Conservation (phyloP, 1,140 invertebrate species). For the Drosophila serrata region DNA sequence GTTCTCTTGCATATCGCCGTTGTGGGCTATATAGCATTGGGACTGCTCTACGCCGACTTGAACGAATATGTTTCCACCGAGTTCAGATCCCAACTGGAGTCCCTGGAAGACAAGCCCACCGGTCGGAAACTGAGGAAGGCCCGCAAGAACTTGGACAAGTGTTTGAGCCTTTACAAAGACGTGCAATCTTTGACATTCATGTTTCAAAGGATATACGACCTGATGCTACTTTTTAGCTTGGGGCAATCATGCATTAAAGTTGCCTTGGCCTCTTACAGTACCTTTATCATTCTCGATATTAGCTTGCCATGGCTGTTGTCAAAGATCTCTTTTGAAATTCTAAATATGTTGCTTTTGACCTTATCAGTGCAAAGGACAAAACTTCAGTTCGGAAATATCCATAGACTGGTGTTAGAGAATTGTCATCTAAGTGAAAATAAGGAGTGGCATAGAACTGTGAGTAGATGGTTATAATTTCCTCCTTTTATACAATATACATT, state of each 20-base stretch:
- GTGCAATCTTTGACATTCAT: slow-evolving; percentile 11
- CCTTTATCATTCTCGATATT: not conserved
- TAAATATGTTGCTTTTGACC: slow-evolving; percentile 42
- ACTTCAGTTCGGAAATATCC: slow-evolving; percentile 25
- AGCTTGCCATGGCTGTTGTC: not conserved
- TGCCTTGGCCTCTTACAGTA: slow-evolving; percentile 14
- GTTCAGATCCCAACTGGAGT: slow-evolving; percentile 6
- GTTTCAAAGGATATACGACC: slow-evolving; percentile 34
- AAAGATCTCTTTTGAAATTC: not conserved
- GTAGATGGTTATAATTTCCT: not conserved
- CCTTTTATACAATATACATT: not conserved
- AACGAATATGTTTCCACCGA: slow-evolving; percentile 28
- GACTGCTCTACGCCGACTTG: slow-evolving; percentile 21
- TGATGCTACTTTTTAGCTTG: slow-evolving; percentile 26
- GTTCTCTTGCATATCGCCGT: slow-evolving; percentile 20
- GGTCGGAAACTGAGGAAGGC: not conserved
- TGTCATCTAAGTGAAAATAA: slow-evolving; percentile 27
- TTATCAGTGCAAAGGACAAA: slow-evolving; percentile 22
- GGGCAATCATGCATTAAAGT: slow-evolving; percentile 3
- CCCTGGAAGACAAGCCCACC: not conserved
- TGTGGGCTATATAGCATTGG: slow-evolving; percentile 42
- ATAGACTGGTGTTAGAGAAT: slow-evolving; percentile 37
- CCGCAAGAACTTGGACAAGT: slow-evolving; percentile 15
- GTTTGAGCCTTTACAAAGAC: slow-evolving; percentile 47
- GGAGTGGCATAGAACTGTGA: slow-evolving; percentile 47